These are phyloP conservation scores for Eretmochelys imbricata DNA, from an alignment of 2,113 vertebrate species.

Conservation along the genomic window DNA sequence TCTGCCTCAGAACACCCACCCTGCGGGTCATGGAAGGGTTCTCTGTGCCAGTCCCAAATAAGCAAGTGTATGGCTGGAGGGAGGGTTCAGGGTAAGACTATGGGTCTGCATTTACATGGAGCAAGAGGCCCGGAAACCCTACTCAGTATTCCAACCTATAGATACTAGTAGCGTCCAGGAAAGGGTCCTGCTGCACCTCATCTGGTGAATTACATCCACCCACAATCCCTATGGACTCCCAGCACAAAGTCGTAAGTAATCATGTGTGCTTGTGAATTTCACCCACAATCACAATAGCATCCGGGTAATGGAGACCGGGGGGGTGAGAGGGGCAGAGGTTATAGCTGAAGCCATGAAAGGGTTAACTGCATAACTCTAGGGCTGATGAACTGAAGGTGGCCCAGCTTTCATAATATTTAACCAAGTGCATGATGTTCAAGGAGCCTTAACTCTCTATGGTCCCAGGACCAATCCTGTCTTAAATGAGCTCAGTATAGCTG, in stretches of 20 bases:
- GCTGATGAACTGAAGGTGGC: not conserved
- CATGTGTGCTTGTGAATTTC: accelerated
- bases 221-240: not conserved
- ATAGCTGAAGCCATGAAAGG: accelerated
- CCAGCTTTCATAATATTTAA: not conserved
- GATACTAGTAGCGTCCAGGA: not conserved
- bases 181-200: not conserved
- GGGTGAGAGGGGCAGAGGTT: accelerated
- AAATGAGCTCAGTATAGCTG: accelerated
- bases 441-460: not conserved
- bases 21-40: not conserved
- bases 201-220: not conserved
- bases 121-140: not conserved
- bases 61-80: not conserved
- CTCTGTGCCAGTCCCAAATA: not conserved
- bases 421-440: not conserved
- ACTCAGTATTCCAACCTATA: not conserved
- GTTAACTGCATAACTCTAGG: not conserved
- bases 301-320: not conserved
- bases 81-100: not conserved
- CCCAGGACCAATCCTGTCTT: not conserved
- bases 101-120: not conserved
- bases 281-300: not conserved
- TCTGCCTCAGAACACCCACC: not conserved
- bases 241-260: not conserved